Evolutionary conservation across 2,888 invertebrate genomes (phyloP).

Genomic region (Lepidonotus clava): DNA sequence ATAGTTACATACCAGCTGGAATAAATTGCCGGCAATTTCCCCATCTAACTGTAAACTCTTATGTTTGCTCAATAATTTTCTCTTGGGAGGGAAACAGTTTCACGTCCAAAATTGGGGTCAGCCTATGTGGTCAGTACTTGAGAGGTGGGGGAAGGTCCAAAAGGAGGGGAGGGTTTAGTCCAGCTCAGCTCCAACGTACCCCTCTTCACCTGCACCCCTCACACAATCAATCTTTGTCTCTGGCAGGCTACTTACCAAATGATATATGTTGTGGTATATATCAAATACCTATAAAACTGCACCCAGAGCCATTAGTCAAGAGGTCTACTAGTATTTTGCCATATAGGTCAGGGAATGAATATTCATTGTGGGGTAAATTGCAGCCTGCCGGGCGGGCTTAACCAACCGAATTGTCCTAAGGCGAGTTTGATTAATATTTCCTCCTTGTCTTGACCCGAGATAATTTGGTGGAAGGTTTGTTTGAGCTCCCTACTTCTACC

Average conservation of each 20-base stretch:
- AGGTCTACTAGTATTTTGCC: not conserved
- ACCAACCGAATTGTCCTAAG: constrained; percentile 6
- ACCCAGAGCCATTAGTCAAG: not conserved
- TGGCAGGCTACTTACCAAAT: not conserved
- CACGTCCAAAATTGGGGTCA: no score
- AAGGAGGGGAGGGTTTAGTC: not conserved
- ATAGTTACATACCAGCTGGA: no score
- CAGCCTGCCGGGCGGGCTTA: not conserved
- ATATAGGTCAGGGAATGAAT: constrained; percentile 20
- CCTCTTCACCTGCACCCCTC: not conserved
- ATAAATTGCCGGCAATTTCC: no score
- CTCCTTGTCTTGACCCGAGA: not conserved
- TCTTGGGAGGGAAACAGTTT: no score
- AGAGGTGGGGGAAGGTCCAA: not conserved
- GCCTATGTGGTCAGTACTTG: no score
- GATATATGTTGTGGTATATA: constrained; percentile 21
- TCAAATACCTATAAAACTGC: constrained; percentile 34
- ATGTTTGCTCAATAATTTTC: no score
- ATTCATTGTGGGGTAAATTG: constrained; percentile 27
- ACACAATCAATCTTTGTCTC: constrained; percentile 25
- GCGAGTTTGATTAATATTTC: constrained; percentile 36
- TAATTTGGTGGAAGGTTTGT: not conserved
- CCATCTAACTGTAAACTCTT: no score
- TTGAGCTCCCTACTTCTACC: not conserved
- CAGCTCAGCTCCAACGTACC: no score